These are phyloP conservation scores for Ptychoptera contaminata DNA, from an alignment of 2,888 invertebrate genomes.

Conservation along the genomic window DNA sequence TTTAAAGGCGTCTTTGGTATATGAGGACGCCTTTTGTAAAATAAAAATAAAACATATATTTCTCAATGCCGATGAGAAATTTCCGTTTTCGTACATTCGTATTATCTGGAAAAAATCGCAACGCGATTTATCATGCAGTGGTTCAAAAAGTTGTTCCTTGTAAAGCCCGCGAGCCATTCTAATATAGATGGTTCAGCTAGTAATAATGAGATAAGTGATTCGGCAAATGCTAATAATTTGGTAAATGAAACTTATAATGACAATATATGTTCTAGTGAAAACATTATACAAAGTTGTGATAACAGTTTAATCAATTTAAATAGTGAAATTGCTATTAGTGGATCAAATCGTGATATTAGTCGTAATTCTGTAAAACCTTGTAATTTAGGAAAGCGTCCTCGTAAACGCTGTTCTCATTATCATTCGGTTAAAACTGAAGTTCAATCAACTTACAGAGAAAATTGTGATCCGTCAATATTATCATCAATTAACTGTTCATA, in stretches of 20 bases:
- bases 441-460: no score
- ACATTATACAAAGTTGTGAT: not conserved
- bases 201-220: not conserved
- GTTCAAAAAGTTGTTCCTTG: slow-evolving; percentile 47
- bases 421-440: no score
- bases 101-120: slow-evolving; percentile 45
- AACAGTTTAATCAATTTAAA: not conserved
- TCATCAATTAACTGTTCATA: not conserved
- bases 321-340: no score
- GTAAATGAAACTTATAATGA: not conserved
- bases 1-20: no score
- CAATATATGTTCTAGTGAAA: not conserved
- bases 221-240: not conserved
- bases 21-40: no score
- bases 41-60: no score
- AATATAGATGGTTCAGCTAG: slow-evolving; percentile 11
- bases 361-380: no score
- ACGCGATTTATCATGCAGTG: slow-evolving; percentile 42
- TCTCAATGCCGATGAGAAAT: slow-evolving; percentile 38
- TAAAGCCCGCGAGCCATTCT: slow-evolving; percentile 34
- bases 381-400: no score
- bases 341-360: no score
- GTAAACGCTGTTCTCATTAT: no score
- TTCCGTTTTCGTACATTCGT: slow-evolving; percentile 43
- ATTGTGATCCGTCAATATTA: not conserved